Percentiles rank a stretch among this genome's conserved stretches.
Conservation (phyloP, 92 coral and sea anemone species). For the Actinernus sp. region DNA sequence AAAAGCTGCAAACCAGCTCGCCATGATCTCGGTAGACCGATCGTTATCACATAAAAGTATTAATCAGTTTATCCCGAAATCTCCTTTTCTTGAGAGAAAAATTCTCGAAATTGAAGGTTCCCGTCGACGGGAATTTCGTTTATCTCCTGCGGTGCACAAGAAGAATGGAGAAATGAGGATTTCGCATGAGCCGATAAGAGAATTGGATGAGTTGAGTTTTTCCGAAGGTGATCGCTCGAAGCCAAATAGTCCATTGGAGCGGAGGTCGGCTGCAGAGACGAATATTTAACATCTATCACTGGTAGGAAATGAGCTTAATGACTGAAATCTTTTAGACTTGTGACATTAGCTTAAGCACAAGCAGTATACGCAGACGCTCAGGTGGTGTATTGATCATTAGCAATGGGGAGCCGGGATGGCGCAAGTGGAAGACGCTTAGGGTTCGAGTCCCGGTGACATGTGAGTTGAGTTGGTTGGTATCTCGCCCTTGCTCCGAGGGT, state of each 20-base stretch:
- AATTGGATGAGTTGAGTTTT: constrained; percentile 53
- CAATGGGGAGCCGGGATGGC: too few relatives aligned
- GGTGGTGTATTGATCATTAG: too few relatives aligned
- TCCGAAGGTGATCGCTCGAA: constrained; percentile 47
- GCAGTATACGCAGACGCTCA: too few relatives aligned
- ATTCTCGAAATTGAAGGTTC: not conserved
- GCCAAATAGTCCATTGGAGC: constrained; percentile 13
- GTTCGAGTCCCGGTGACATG: too few relatives aligned
- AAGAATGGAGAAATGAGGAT: constrained; percentile 50
- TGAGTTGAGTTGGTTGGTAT: too few relatives aligned
- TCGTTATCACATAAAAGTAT: constrained; percentile 65
- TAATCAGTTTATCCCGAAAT: constrained; percentile 66
- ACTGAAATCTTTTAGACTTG: too few relatives aligned
- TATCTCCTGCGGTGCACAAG: constrained; percentile 32
- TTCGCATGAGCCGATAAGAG: constrained; percentile 53
- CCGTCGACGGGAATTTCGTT: constrained; percentile 19
- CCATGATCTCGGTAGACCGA: constrained; percentile 37
- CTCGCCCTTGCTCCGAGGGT: too few relatives aligned
- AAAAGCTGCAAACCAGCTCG: constrained; percentile 9
- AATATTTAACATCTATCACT: not conserved
- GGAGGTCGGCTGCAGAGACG: constrained; percentile 25
- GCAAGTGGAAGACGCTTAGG: too few relatives aligned
- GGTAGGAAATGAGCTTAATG: not conserved
- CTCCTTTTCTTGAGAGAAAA: constrained; percentile 70
- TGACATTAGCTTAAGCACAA: too few relatives aligned